Evolutionary conservation across 2,113 vertebrate genomes (phyloP).

Genomic region (Ptyas mucosa): DNA sequence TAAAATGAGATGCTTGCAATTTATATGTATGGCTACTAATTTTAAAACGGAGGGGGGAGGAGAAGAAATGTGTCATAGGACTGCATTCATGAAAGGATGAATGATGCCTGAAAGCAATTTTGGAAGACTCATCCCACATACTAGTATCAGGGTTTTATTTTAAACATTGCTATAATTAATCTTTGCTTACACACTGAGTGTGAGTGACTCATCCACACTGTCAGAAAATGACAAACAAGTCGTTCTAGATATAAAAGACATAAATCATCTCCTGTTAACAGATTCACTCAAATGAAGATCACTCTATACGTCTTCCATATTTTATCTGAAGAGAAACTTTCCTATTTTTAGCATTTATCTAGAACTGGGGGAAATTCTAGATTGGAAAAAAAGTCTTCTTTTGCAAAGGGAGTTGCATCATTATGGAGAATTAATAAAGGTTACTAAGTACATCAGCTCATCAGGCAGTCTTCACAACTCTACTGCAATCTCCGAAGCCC

Average conservation of each 20-base stretch:
- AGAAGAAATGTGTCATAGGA: slow-evolving; percentile 31
- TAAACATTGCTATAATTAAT: slow-evolving; percentile 52
- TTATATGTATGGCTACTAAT: slow-evolving; percentile 37
- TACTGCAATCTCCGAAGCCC: slow-evolving; percentile 58
- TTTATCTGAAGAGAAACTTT: slow-evolving; percentile 21
- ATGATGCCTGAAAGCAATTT: slow-evolving; percentile 52
- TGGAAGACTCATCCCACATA: slow-evolving; percentile 48
- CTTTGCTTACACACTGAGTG: slow-evolving; percentile 44
- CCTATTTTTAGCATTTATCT: slow-evolving; percentile 25
- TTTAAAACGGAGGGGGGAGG: slow-evolving; percentile 18
- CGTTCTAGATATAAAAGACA: slow-evolving; percentile 47
- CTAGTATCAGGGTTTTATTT: slow-evolving; percentile 34
- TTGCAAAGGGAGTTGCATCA: background rate
- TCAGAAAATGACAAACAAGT: slow-evolving; percentile 55
- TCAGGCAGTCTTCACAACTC: slow-evolving; percentile 40
- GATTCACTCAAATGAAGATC: slow-evolving; percentile 46
- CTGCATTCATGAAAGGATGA: slow-evolving; percentile 48
- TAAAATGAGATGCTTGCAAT: slow-evolving; percentile 5
- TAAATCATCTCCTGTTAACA: slow-evolving; percentile 36
- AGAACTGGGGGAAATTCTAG: slow-evolving; percentile 17
- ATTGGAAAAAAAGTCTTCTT: background rate
- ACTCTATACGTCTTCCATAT: slow-evolving; percentile 13
- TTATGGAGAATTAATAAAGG: slow-evolving; percentile 33
- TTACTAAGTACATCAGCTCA: slow-evolving; percentile 57
- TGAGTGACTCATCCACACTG: slow-evolving; percentile 55